Base-by-base conservation (phyloP, 2,113 vertebrate species). In the Brachyhypopomus gauderio region DNA sequence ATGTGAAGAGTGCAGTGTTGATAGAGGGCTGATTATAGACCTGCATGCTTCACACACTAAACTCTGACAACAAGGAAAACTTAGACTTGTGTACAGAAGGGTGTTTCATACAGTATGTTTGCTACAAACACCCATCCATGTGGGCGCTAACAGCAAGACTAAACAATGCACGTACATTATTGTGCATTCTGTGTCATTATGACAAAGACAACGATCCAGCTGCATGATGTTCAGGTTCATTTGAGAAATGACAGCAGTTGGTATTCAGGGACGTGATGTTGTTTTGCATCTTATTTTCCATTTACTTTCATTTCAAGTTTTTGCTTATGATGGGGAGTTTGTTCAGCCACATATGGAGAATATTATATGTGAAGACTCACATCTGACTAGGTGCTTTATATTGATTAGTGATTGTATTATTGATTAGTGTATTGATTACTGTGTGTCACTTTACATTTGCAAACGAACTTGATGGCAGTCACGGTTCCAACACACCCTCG, bases 391-490 rank as follows among this genome's bases (percentile, higher is more conserved):
- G 77, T 38, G 70, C n/a, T 73, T 83, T 59, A 83, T 86, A 41
- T 78, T 71, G 67, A 83, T 85, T 69, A 78, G 30, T 30, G 30
- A 30, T 30, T 30, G 30, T 30, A 30, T 30, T 30, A 30, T 30
- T 30, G 30, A 30, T 30, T 64, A 19, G 17, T 52, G 34, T 45
- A 73, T 76, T 72, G 80, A 88, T 84, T 11, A 52, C 45, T 52
- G 83, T 77, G 71, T 82, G 86, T 83, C 83, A 5, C 83, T 79
- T 78, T 59, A 16, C 4, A 85, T 87, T 88, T 87, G 75, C 74
- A 79, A 66, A 71, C n/a, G 41, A 56, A 80, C 59, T 19, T 77
- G 71, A 81, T 79, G 45, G 55, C 27, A 6, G 59, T 22, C 72
- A 84, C 75, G 67, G 72, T 77, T 64, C 45, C 19, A 36, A 38